Evolutionary conservation across 2,113 vertebrate genomes (phyloP).

Genomic region (Solenodon paradoxus): DNA sequence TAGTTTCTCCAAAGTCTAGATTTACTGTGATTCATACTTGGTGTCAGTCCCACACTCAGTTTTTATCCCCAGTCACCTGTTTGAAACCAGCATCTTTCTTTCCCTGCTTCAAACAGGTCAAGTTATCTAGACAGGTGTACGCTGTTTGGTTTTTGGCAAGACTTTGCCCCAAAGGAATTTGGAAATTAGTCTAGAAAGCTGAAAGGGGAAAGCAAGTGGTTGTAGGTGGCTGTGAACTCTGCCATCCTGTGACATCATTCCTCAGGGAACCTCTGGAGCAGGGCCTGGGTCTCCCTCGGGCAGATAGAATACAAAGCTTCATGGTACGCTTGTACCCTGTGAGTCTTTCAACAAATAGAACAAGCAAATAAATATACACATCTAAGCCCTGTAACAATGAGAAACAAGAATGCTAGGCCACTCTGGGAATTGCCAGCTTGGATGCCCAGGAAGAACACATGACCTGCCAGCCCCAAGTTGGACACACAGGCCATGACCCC

Average conservation of each 20-base stretch:
- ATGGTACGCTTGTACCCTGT: background rate
- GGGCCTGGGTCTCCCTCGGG: fast-evolving
- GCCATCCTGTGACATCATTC: background rate
- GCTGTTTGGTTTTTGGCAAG: background rate
- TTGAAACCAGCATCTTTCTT: background rate
- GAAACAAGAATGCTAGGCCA: background rate
- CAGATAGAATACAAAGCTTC: fast-evolving
- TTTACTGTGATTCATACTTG: background rate
- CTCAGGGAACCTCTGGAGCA: background rate
- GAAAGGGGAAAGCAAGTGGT: background rate
- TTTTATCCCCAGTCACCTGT: background rate
- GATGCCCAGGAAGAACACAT: too few relatives aligned
- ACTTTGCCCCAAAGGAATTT: background rate
- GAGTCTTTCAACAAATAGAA: background rate
- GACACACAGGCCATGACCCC: too few relatives aligned
- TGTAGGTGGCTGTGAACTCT: background rate
- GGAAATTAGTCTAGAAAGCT: background rate
- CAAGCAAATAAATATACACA: background rate
- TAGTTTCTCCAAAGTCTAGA: background rate
- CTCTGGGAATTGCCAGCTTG: fast-evolving
- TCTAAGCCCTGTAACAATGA: fast-evolving
- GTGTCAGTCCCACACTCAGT: background rate
- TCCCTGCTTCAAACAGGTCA: background rate
- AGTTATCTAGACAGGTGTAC: background rate
- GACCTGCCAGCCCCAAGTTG: too few relatives aligned